These are phyloP conservation scores for Lumbricus terrestris DNA, from an alignment of 2,888 invertebrate genomes.

Conservation along the genomic window DNA sequence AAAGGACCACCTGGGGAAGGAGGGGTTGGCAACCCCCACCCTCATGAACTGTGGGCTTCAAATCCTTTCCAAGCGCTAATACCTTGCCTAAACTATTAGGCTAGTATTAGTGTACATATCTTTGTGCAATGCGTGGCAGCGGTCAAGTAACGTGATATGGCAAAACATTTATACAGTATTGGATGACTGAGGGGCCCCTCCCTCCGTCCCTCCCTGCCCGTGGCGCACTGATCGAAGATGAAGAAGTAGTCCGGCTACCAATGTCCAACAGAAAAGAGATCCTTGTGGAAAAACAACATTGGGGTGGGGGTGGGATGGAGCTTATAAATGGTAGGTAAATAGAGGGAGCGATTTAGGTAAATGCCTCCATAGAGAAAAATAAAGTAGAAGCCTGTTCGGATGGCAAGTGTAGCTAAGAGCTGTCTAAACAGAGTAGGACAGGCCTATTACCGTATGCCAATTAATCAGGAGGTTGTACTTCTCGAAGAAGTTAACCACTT, in stretches of 20 bases:
- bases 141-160: not conserved
- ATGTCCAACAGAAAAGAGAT: not conserved
- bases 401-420: no score
- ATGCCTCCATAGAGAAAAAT: not conserved
- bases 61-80: not conserved
- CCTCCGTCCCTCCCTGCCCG: no score
- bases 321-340: not conserved
- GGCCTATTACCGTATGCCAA: not conserved
- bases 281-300: not conserved
- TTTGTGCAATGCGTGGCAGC: not conserved
- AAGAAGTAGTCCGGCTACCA: not conserved
- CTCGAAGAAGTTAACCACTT: not conserved
- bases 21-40: not conserved
- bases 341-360: not conserved
- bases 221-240: not conserved
- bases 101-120: no score
- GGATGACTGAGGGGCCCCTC: not conserved
- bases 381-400: not conserved
- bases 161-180: not conserved
- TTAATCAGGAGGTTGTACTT: not conserved
- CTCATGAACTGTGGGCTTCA: no score
- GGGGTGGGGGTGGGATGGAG: no score
- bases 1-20: not conserved
- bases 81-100: not conserved
- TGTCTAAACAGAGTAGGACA: not conserved